Evolutionary conservation across 2,797 vertebrate species (phyloP).

Genomic region (Sternotherus odoratus): DNA sequence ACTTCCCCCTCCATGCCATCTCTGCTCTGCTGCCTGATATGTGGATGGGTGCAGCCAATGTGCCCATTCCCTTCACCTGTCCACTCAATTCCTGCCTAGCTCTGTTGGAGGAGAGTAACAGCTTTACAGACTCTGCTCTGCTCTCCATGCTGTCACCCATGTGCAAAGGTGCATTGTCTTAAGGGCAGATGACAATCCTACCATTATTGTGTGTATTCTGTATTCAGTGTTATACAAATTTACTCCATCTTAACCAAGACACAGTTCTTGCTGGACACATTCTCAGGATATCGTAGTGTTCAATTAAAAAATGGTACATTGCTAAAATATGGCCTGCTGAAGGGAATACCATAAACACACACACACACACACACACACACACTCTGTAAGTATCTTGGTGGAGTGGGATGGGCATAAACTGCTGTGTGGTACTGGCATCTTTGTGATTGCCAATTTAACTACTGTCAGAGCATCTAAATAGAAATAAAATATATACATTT

Average conservation of each 20-base stretch:
- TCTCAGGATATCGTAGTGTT: neutral
- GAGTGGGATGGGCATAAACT: neutral
- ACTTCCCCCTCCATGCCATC: neutral
- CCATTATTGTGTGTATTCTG: rapidly evolving
- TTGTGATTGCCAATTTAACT: constrained; percentile 28
- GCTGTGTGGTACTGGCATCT: neutral
- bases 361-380: constrained; percentile 11
- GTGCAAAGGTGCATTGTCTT: rapidly evolving
- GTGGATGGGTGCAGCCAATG: neutral
- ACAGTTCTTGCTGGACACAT: neutral
- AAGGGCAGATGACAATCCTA: neutral
- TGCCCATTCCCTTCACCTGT: neutral
- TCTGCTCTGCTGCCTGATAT: neutral
- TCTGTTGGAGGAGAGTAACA: rapidly evolving
- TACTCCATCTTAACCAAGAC: neutral
- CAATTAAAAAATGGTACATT: neutral
- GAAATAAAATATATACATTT: constrained; percentile 11
- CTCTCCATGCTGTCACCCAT: rapidly evolving
- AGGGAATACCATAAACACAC: neutral
- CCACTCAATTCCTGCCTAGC: neutral
- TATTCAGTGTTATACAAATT: neutral
- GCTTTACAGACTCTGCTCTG: neutral
- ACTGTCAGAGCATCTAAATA: neutral
- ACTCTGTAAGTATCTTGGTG: neutral
- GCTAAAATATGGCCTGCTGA: neutral